These are phyloP conservation scores for Pseudorhombus dupliciocellatus DNA, from an alignment of 2,113 vertebrate genomes.

Conservation along the genomic window DNA sequence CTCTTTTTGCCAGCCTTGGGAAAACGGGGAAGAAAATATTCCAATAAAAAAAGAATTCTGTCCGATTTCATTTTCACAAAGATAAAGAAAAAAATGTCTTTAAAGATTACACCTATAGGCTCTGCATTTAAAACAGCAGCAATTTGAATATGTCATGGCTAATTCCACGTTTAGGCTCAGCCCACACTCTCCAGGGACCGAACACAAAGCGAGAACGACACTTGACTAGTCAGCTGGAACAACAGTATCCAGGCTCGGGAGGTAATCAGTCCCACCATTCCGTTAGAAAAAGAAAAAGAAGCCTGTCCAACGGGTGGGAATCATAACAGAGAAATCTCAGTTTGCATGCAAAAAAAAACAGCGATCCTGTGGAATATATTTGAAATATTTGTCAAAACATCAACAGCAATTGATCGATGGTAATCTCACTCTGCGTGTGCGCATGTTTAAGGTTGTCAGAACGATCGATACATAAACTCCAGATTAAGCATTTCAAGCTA, in stretches of 20 bases:
- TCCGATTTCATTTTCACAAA: constrained; percentile 20
- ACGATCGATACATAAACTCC: constrained; percentile 12
- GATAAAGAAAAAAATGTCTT: constrained; percentile 57
- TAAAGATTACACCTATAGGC: constrained; percentile 39
- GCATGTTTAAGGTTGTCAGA: constrained; percentile 13
- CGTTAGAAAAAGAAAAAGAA: constrained; percentile 31
- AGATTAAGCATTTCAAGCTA: constrained; percentile 24
- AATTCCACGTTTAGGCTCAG: constrained; percentile 67
- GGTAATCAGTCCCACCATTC: constrained; percentile 59
- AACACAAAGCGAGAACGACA: constrained; percentile 67
- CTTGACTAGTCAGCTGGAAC: constrained; percentile 71
- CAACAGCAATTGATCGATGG: constrained; percentile 1
- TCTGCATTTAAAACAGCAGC: constrained; percentile 32
- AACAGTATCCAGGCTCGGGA: constrained; percentile 45
- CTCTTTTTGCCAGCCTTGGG: constrained; percentile 49
- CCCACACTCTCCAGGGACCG: constrained; percentile 55
- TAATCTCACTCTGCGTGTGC: not conserved
- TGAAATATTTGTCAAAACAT: constrained; percentile 27
- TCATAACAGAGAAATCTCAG: constrained; percentile 4
- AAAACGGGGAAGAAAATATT: constrained; percentile 45
- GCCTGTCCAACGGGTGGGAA: constrained; percentile 19
- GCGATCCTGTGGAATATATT: not conserved
- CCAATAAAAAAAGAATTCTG: constrained; percentile 29
- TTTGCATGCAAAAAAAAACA: constrained; percentile 21
- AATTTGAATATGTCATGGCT: constrained; percentile 63